Percentiles rank a stretch among this genome's conserved stretches.
Evolutionary conservation across 1,140 invertebrate species (phyloP).

Genomic region (Mactra quadrangularis): DNA sequence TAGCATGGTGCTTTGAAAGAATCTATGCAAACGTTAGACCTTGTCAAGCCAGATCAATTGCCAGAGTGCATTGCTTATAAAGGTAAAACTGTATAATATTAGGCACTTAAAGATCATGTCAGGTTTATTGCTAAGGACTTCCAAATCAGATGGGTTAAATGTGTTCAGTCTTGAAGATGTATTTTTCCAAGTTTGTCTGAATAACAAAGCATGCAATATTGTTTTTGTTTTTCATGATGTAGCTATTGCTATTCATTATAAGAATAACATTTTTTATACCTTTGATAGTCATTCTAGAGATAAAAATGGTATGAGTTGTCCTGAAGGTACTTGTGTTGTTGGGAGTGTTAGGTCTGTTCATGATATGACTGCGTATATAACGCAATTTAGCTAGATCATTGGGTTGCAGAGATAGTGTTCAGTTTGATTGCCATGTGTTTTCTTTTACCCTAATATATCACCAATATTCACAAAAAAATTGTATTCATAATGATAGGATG

Average conservation of each 20-base stretch:
- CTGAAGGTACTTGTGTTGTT: background rate
- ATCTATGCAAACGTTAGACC: background rate
- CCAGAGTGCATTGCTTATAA: background rate
- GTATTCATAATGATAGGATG: background rate
- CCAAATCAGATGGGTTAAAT: background rate
- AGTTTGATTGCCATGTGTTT: slow-evolving; percentile 18
- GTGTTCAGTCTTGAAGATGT: background rate
- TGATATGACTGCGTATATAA: background rate
- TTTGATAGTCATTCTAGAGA: slow-evolving; percentile 23
- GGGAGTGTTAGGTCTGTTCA: background rate
- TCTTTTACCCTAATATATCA: background rate
- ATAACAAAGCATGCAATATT: background rate
- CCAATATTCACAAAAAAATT: no score
- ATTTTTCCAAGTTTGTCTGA: background rate
- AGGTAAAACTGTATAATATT: background rate
- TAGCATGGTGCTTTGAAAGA: background rate
- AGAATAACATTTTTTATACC: background rate
- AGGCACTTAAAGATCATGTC: background rate
- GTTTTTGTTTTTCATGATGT: slow-evolving; percentile 18
- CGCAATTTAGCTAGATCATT: background rate
- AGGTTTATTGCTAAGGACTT: background rate
- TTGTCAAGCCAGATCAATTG: background rate
- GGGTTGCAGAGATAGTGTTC: background rate
- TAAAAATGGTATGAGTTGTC: slow-evolving; percentile 1
- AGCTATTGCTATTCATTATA: background rate